Evolutionary conservation across 1,140 invertebrate species (phyloP), one percentile per base, ranked within the genome.

Genomic region (Drosophila bifasciata): DNA sequence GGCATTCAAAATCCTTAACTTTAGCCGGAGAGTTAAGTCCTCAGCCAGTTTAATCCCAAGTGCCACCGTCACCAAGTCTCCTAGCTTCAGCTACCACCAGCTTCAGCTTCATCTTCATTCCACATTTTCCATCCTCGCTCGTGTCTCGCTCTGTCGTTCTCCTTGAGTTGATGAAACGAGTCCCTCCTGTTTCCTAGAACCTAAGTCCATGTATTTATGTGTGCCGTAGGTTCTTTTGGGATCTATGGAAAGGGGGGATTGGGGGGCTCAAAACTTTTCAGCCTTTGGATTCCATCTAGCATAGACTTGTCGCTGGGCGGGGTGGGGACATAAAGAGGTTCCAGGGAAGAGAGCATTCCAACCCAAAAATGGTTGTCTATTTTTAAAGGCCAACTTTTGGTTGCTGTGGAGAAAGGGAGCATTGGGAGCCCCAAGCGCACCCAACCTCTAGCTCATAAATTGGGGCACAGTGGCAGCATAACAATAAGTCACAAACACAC

Each of bases 391-490:
- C 58, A 74, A 57, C 59, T 59, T 41, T 36, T 13, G 32, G 28
- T 2, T 32, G 28, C 3, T 32, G 8, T 11, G 9, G 8, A 9
- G 19, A 3, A 21, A 11, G 43, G 28, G 36, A 32, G 28, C 9
- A n/a, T 7, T 1, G 28, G 40, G n/a, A 28, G 43, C 15, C 8
- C 6, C 8, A 17, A 16, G 32, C 2, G 19, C 32, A 13, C 11
- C 59, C 81, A 79, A 83, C 83, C 83, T 88, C 80, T 57, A 76
- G 74, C 32, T 89, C 85, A 89, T 89, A 89, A 89, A 89, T 89
- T 89, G 77, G 64, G 32, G 80, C 62, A 75, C 80, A 89, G 77
- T 89, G 80, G 70, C 80, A 73, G 80, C 86, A 89, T 89, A 89
- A 89, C 86, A 89, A 89, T 89, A 90, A 89, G 80, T 85, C 74